A percentile compares a stretch with the other conserved stretches of the same genome.
Conservation (phyloP, 1,140 invertebrate genomes). For the Psix sp. region DNA sequence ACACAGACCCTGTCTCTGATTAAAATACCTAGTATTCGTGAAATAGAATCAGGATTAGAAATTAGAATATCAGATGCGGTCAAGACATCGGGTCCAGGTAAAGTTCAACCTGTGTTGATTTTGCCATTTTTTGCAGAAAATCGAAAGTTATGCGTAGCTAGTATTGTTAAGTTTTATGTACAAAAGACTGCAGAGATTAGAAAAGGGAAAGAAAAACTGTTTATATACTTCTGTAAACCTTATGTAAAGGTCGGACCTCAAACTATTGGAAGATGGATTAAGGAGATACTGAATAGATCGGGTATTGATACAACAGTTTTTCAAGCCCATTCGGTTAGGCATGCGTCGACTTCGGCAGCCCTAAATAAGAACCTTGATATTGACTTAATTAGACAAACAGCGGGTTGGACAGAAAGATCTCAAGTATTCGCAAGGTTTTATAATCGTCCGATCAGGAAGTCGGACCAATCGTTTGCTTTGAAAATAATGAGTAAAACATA, state of each 20-base stretch:
- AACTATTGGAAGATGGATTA: slow-evolving; percentile 58
- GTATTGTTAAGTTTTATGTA: slow-evolving; percentile 10
- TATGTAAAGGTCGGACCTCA: slow-evolving; percentile 36
- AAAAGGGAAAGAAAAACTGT: slow-evolving; percentile 3
- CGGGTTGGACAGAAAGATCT: slow-evolving; percentile 48
- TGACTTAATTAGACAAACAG: slow-evolving; percentile 53
- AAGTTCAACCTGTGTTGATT: slow-evolving; percentile 12
- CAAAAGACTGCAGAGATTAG: slow-evolving; percentile 2
- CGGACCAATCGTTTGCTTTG: background rate
- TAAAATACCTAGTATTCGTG: slow-evolving; percentile 16
- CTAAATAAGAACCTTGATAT: slow-evolving; percentile 30
- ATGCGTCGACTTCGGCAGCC: slow-evolving; percentile 52
- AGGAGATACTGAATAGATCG: background rate
- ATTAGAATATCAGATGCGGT: too few species aligned
- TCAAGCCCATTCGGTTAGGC: slow-evolving; percentile 13
- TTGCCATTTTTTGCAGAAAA: slow-evolving; percentile 20
- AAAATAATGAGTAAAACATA: background rate
- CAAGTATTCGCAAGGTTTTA: slow-evolving; percentile 17
- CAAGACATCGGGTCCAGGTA: too few species aligned
- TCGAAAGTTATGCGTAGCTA: slow-evolving; percentile 9
- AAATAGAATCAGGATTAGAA: background rate
- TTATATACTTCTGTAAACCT: slow-evolving; percentile 30
- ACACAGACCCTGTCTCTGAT: slow-evolving; percentile 54
- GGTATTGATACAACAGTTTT: slow-evolving; percentile 21
- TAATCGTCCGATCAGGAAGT: slow-evolving; percentile 14